Percentiles rank a stretch among this genome's conserved stretches.
phyloP scores from a whole-genome alignment of 1,140 invertebrate species.

The Papilio aristodemus region DNA sequence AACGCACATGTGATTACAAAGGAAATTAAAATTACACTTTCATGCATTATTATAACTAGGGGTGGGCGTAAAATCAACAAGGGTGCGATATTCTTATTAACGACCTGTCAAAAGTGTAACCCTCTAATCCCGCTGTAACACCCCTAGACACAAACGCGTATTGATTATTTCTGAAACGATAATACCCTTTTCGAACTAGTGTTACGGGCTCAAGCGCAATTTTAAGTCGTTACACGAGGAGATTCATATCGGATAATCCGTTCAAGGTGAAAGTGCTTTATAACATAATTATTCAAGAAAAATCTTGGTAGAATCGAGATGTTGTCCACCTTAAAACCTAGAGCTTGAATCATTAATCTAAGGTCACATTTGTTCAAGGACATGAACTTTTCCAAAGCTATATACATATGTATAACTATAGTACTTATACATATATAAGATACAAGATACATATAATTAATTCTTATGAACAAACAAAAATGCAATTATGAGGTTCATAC shows the following conservation, averaged over 20 bases:
- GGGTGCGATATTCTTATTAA: conserved; percentile 71
- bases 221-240: neutral
- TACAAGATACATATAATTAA: no score
- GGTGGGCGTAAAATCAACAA: conserved; percentile 72
- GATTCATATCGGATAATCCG: neutral
- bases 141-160: conserved; percentile 47
- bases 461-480: no score
- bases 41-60: conserved; percentile 46
- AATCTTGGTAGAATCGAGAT: no score
- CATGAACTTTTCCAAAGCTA: no score
- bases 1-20: neutral
- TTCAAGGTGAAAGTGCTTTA: neutral
- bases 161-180: conserved; percentile 39
- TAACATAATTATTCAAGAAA: neutral
- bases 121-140: conserved; percentile 62
- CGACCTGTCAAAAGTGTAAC: conserved; percentile 64
- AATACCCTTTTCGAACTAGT: conserved; percentile 27
- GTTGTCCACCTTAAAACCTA: no score
- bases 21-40: conserved; percentile 35
- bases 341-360: no score
- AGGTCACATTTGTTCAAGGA: no score
- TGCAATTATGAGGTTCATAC: no score
- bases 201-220: conserved; percentile 33
- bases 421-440: no score
- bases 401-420: no score